Evolutionary conservation across 1,140 invertebrate species (phyloP).

Genomic region (Bradysia coprophila): DNA sequence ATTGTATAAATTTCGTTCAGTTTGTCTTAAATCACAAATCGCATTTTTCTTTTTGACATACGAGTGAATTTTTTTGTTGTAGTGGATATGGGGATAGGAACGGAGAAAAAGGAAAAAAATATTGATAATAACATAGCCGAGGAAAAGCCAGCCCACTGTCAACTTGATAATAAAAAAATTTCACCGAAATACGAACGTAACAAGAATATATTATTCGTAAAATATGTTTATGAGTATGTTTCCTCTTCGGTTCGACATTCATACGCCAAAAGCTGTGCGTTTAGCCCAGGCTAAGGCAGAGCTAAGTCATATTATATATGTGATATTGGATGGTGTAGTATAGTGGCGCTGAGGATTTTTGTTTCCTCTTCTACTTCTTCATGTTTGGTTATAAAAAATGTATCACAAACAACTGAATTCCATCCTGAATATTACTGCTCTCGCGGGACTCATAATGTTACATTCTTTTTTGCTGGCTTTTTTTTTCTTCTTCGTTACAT

Average conservation of each 20-base stretch:
- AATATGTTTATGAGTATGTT: background rate
- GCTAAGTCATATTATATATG: too few relatives aligned
- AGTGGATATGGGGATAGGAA: too few relatives aligned
- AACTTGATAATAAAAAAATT: background rate
- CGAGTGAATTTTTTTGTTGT: too few relatives aligned
- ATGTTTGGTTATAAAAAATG: background rate
- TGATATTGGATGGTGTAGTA: background rate
- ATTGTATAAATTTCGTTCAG: too few relatives aligned
- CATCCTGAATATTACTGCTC: constrained; percentile 2
- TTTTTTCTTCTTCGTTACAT: background rate
- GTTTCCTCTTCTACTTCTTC: background rate
- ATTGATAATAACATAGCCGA: too few relatives aligned
- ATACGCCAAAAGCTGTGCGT: too few relatives aligned
- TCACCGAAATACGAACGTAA: background rate
- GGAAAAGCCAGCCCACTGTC: background rate
- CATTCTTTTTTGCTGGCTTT: background rate
- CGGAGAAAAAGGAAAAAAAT: too few relatives aligned
- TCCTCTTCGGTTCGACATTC: too few relatives aligned
- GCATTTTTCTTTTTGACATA: constrained; percentile 2
- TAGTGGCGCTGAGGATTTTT: background rate
- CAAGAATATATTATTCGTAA: background rate
- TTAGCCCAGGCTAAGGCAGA: too few relatives aligned
- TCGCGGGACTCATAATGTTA: constrained; percentile 1
- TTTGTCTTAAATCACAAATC: constrained; percentile 1
- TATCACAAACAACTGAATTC: background rate